Conservation (phyloP, 2,888 invertebrate species). For the Tromatobia lineatoria region DNA sequence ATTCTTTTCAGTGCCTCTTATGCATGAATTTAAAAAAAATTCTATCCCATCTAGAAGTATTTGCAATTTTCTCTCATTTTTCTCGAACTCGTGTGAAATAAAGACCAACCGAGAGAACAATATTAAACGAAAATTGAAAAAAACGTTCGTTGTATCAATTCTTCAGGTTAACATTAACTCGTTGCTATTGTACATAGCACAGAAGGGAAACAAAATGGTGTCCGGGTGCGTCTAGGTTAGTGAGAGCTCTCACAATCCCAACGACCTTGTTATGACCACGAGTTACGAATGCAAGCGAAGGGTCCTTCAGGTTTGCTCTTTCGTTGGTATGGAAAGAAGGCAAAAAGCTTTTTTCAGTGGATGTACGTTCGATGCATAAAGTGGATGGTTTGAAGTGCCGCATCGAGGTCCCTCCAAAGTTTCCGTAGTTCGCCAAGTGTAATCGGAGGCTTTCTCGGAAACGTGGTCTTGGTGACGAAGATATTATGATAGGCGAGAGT, state of each 20-base stretch:
- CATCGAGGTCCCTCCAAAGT: neutral
- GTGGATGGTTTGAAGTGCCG: neutral
- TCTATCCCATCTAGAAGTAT: too few species aligned
- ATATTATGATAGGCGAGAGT: neutral
- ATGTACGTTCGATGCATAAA: slow-evolving; percentile 8
- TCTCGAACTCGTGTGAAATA: too few species aligned
- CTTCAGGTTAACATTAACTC: neutral
- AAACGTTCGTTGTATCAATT: neutral
- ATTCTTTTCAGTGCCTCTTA: too few species aligned
- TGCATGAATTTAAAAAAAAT: too few species aligned
- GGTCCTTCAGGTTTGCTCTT: neutral
- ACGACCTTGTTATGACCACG: too few species aligned
- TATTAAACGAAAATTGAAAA: neutral
- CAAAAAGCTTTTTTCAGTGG: neutral
- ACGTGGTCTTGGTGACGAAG: neutral
- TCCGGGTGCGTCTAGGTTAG: neutral
- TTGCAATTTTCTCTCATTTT: too few species aligned
- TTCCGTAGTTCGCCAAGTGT: slow-evolving; percentile 4
- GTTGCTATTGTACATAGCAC: neutral
- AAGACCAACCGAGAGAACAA: neutral
- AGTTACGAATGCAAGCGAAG: neutral
- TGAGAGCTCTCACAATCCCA: neutral
- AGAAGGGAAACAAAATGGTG: neutral
- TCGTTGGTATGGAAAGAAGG: slow-evolving; percentile 1
- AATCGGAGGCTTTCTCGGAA: neutral